phyloP scores from a whole-genome alignment of 2,888 invertebrate genomes.

The Seladonia tumulorum region DNA sequence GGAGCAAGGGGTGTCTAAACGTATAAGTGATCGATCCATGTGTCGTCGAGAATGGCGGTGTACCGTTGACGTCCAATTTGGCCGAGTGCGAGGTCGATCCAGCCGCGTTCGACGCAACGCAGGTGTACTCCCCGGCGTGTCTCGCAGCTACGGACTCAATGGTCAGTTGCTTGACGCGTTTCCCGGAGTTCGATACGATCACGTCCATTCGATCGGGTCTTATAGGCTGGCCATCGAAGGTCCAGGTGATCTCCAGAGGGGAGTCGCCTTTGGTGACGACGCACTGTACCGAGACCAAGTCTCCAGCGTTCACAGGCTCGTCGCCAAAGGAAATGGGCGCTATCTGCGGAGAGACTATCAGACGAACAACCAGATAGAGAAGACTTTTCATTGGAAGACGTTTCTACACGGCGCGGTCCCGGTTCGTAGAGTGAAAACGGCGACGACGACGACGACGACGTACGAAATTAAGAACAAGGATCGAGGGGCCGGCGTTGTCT shows the following conservation, averaged over 20 bases:
- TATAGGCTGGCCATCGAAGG: slow-evolving; percentile 85
- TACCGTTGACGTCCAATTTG: slow-evolving; percentile 91
- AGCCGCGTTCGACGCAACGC: slow-evolving; percentile 86
- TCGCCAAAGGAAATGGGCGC: slow-evolving; percentile 91
- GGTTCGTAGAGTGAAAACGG: not conserved
- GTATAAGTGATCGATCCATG: slow-evolving; percentile 17
- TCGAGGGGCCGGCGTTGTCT: not conserved
- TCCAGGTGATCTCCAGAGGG: slow-evolving; percentile 91
- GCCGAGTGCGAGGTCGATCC: slow-evolving; percentile 89
- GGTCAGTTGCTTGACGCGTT: slow-evolving; percentile 85
- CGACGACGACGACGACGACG: not conserved
- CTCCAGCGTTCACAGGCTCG: slow-evolving; percentile 91
- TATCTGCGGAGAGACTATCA: slow-evolving; percentile 89
- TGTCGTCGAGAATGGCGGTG: slow-evolving; percentile 57
- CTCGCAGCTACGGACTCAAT: slow-evolving; percentile 89
- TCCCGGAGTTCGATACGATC: slow-evolving; percentile 76
- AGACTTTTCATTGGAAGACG: not conserved
- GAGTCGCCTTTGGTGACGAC: slow-evolving; percentile 91
- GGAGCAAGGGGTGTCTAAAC: not conserved
- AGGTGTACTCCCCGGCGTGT: slow-evolving; percentile 90
- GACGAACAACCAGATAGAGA: slow-evolving; percentile 13
- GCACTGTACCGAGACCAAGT: slow-evolving; percentile 90
- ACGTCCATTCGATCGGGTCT: slow-evolving; percentile 74
- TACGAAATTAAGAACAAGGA: not conserved
- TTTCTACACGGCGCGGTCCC: not conserved